Evolutionary conservation across 2,113 vertebrate species (phyloP).

Genomic region (Thinocorus orbignyianus): DNA sequence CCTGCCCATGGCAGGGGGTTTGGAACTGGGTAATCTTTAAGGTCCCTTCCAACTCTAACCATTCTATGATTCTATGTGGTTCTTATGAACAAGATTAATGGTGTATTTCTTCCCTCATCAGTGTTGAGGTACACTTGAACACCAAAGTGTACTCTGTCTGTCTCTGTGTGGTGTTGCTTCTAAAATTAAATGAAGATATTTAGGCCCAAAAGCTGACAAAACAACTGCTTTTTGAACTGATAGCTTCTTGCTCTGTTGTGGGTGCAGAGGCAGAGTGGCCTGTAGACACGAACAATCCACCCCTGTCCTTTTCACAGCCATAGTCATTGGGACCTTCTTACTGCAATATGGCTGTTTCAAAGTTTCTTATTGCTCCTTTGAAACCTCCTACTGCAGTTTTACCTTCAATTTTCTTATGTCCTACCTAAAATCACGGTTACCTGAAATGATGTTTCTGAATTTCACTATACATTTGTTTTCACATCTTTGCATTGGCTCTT

Average conservation of each 20-base stretch:
- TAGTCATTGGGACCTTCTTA: not conserved
- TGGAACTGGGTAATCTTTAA: no score
- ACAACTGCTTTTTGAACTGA: not conserved
- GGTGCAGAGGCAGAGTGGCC: not conserved
- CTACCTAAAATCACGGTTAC: not conserved
- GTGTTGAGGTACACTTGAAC: not conserved
- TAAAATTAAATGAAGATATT: not conserved
- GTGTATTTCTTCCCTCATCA: not conserved
- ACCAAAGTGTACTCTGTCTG: not conserved
- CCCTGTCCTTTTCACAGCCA: not conserved
- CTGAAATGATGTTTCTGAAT: not conserved
- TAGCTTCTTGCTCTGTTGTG: not conserved
- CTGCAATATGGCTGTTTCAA: not conserved
- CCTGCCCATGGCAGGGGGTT: no score
- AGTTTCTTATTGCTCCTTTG: not conserved
- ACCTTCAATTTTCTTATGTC: not conserved
- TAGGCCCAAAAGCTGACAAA: not conserved
- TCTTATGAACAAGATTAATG: not conserved
- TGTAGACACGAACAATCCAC: accelerated
- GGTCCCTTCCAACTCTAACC: no score
- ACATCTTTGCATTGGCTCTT: not conserved
- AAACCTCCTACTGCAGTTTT: not conserved
- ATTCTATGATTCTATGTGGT: no score
- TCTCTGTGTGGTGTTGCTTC: not conserved
- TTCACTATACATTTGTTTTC: not conserved